These are phyloP conservation scores for Oreocharis arfaki DNA, from an alignment of 2,113 vertebrate species.

Conservation along the genomic window DNA sequence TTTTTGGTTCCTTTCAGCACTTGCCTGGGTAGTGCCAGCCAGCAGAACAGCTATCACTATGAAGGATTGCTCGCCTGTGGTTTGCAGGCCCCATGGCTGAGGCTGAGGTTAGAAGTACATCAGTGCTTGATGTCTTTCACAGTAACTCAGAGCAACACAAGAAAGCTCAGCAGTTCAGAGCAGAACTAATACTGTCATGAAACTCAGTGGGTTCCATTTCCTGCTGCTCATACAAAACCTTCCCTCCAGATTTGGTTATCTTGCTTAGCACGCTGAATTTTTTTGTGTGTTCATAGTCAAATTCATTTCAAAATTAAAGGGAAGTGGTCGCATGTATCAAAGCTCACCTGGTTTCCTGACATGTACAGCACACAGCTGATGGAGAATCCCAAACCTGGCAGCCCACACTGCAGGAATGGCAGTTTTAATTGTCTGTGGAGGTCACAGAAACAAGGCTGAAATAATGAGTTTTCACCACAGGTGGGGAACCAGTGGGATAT, in stretches of 20 bases:
- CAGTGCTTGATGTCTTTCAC: not conserved
- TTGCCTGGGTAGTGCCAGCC: not conserved
- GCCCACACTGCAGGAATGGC: not conserved
- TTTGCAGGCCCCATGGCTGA: not conserved
- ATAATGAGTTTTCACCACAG: not conserved
- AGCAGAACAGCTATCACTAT: not conserved
- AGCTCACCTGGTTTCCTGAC: not conserved
- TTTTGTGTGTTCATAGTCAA: not conserved
- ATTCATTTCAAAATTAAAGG: not conserved
- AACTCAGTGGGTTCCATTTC: not conserved
- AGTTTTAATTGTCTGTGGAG: not conserved
- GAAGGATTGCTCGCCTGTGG: not conserved
- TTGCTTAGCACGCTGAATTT: not conserved
- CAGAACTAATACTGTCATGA: not conserved
- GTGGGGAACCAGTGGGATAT: not conserved
- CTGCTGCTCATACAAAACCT: not conserved
- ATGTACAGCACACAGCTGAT: fast-evolving
- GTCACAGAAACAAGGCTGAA: not conserved
- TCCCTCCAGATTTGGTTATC: not conserved
- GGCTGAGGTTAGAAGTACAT: not conserved
- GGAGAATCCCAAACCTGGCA: not conserved
- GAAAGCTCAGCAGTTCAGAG: not conserved
- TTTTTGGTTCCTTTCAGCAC: not conserved
- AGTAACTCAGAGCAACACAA: not conserved
- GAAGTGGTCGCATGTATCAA: not conserved